These are phyloP conservation scores for Ernsta delagoae DNA, from an alignment of 2,888 invertebrate species.

Conservation along the genomic window DNA sequence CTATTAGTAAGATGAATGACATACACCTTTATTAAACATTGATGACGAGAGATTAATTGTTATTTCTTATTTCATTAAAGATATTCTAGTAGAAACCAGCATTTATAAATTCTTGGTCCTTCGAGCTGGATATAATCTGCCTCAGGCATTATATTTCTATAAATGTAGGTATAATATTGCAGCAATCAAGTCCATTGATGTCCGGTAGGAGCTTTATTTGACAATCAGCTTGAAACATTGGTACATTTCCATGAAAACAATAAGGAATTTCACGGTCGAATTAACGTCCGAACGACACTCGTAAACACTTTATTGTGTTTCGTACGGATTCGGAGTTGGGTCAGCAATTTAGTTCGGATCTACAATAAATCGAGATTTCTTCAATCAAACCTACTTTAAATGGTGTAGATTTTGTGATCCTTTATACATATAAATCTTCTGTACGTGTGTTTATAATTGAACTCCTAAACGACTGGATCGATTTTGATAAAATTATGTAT, in stretches of 20 bases:
- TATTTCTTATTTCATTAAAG: too few species aligned
- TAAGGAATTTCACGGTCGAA: slow-evolving; percentile 34
- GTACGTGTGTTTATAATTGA: too few species aligned
- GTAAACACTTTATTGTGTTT: slow-evolving; percentile 26
- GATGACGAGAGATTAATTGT: too few species aligned
- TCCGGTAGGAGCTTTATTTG: slow-evolving; percentile 3
- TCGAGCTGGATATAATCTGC: too few species aligned
- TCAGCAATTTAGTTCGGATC: not conserved
- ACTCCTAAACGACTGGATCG: too few species aligned
- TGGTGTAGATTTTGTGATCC: not conserved
- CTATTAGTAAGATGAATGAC: too few species aligned
- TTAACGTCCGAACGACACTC: slow-evolving; percentile 28
- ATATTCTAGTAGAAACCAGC: too few species aligned
- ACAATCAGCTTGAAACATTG: slow-evolving; percentile 9
- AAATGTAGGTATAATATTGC: not conserved
- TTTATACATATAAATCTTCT: too few species aligned
- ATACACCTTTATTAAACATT: too few species aligned
- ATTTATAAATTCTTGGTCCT: too few species aligned
- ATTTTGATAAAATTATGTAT: too few species aligned
- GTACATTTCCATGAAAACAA: slow-evolving; percentile 28
- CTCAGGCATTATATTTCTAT: too few species aligned
- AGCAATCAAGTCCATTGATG: not conserved
- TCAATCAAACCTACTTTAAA: not conserved
- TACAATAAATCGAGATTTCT: slow-evolving; percentile 1
- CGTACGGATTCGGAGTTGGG: not conserved